A percentile compares a stretch with the other conserved stretches of the same genome.
phyloP scores from a whole-genome alignment of 2,888 invertebrate genomes.

The Agrotis exclamationis region DNA sequence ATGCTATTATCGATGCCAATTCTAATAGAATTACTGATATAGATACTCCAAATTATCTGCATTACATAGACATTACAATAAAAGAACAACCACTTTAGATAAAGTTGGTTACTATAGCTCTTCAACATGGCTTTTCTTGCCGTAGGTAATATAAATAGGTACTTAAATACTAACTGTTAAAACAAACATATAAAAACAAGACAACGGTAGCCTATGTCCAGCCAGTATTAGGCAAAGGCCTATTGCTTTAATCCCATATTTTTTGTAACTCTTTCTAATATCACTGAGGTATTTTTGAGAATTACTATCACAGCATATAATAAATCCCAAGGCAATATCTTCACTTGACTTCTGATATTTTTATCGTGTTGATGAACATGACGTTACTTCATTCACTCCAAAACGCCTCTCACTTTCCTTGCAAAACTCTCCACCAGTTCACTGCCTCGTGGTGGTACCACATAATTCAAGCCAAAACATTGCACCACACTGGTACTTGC shows the following conservation, averaged over 20 bases:
- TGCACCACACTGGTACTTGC: slow-evolving; percentile 29
- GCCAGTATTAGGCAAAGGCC: too few relatives aligned
- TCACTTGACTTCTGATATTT: too few relatives aligned
- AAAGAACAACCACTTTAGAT: slow-evolving; percentile 19
- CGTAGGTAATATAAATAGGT: background rate
- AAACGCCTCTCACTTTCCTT: background rate
- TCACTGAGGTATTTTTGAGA: too few relatives aligned
- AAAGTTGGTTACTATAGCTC: background rate
- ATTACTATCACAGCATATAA: too few relatives aligned
- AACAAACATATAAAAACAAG: too few relatives aligned
- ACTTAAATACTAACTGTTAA: background rate
- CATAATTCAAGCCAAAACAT: slow-evolving; percentile 18
- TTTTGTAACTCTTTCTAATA: too few relatives aligned
- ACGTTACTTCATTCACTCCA: background rate
- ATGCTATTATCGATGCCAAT: slow-evolving; percentile 1
- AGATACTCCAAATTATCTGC: slow-evolving; percentile 27
- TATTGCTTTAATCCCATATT: too few relatives aligned
- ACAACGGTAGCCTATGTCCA: too few relatives aligned
- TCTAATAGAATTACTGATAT: slow-evolving; percentile 10
- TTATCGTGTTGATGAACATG: too few relatives aligned
- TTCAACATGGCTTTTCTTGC: background rate
- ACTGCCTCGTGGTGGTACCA: background rate
- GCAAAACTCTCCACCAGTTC: background rate
- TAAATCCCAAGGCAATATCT: too few relatives aligned
- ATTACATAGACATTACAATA: background rate